Percentiles rank a stretch among this genome's conserved stretches.
phyloP scores from a whole-genome alignment of 2,113 vertebrate genomes.

The Neolamprologus sp. region DNA sequence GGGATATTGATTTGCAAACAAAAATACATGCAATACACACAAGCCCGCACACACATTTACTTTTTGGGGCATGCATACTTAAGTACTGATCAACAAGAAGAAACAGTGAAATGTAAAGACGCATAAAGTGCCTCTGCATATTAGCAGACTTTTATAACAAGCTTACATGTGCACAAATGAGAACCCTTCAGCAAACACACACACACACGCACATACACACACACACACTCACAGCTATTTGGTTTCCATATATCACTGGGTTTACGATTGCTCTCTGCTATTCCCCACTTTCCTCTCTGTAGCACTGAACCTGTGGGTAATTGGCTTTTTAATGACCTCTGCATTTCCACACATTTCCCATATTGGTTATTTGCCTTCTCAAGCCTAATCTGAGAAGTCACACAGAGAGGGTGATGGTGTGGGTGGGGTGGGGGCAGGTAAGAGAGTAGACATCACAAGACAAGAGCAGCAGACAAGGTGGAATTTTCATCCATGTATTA shows the following conservation, averaged over 20 bases:
- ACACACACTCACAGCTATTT: neutral
- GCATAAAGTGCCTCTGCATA: neutral
- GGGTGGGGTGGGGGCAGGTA: neutral
- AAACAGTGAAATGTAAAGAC: neutral
- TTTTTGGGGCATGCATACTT: neutral
- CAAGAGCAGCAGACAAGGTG: neutral
- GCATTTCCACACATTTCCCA: constrained; percentile 57
- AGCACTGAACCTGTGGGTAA: constrained; percentile 67
- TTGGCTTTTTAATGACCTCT: constrained; percentile 87
- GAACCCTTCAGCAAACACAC: neutral
- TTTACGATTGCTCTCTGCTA: constrained; percentile 61
- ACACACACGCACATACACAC: rapidly evolving
- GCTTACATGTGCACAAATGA: neutral
- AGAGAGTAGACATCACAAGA: neutral
- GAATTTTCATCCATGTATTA: neutral
- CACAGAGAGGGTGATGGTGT: neutral
- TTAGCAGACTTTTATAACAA: neutral
- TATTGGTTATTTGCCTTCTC: constrained; percentile 42
- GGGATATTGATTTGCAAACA: constrained; percentile 8
- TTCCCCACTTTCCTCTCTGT: constrained; percentile 71
- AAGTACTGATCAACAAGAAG: neutral
- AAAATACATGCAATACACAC: neutral
- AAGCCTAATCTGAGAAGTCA: constrained; percentile 43
- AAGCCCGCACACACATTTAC: neutral
- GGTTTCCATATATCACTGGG: neutral